Conservation (phyloP, 2,888 invertebrate genomes). For the Ischnura elegans region DNA sequence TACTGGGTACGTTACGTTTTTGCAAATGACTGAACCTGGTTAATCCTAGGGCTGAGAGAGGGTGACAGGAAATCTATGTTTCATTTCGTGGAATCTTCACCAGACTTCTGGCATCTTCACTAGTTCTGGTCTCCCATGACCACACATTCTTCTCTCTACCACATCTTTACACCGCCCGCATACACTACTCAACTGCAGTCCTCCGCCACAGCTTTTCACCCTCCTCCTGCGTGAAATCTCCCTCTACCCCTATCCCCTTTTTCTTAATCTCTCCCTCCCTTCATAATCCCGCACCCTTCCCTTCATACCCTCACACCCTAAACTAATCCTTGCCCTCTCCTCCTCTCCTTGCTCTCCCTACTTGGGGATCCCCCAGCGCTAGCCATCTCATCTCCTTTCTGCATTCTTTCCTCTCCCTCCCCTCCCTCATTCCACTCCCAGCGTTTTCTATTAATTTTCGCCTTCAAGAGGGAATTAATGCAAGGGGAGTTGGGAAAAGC, state of each 20-base stretch:
- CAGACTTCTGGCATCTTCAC: not conserved
- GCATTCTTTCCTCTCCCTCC: not conserved
- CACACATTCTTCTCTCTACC: not conserved
- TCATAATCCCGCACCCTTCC: slow-evolving; percentile 18
- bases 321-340: not conserved
- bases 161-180: not conserved
- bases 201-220: not conserved
- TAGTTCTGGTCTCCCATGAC: not conserved
- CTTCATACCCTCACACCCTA: not conserved
- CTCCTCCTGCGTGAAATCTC: not conserved
- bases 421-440: not conserved
- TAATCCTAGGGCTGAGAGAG: too few relatives aligned
- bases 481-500: not conserved
- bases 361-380: not conserved
- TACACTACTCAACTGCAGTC: not conserved
- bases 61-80: not conserved
- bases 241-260: slow-evolving; percentile 1
- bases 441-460: slow-evolving; percentile 4
- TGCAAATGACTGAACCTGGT: too few relatives aligned
- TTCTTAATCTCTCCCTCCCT: slow-evolving; percentile 17
- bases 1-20: too few relatives aligned
- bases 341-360: not conserved
- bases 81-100: not conserved
- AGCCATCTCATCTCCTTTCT: not conserved
- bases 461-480: not conserved